These are phyloP conservation scores for Xylocampa areola DNA, from an alignment of 2,888 invertebrate genomes.

Conservation along the genomic window DNA sequence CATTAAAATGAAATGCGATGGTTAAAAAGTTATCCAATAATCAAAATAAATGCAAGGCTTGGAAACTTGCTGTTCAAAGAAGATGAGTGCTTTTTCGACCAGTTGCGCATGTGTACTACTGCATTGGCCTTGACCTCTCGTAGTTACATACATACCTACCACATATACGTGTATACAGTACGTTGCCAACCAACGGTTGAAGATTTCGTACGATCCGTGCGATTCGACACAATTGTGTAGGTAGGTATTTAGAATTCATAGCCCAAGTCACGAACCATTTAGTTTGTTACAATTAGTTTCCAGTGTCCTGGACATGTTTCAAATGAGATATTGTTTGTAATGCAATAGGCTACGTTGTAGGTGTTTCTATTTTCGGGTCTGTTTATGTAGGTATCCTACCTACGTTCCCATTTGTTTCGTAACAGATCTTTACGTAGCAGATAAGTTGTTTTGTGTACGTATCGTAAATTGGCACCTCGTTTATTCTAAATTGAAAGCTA, in stretches of 20 bases:
- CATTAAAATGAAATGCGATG: slow-evolving; percentile 8
- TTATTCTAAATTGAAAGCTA: slow-evolving; percentile 2
- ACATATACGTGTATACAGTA: slow-evolving; percentile 12
- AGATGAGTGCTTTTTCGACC: slow-evolving; percentile 9
- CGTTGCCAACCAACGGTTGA: slow-evolving; percentile 29
- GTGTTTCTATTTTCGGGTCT: slow-evolving; percentile 8
- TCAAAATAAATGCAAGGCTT: slow-evolving; percentile 3
- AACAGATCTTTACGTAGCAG: background rate
- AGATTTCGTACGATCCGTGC: slow-evolving; percentile 19
- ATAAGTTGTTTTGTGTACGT: background rate
- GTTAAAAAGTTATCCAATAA: slow-evolving; percentile 2
- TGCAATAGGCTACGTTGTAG: background rate
- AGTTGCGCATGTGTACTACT: slow-evolving; percentile 52
- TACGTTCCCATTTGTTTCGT: slow-evolving; percentile 2
- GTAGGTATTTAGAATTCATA: slow-evolving; percentile 27
- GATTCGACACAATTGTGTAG: slow-evolving; percentile 13
- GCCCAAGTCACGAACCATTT: slow-evolving; percentile 26
- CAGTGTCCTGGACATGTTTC: slow-evolving; percentile 7
- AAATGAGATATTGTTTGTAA: slow-evolving; percentile 14
- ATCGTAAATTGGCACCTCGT: background rate
- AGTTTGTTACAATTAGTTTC: slow-evolving; percentile 25
- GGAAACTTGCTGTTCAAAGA: no score
- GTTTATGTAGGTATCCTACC: no score
- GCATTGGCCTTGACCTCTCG: slow-evolving; percentile 56
- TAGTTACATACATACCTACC: slow-evolving; percentile 12